These are phyloP conservation scores for Sprattus sprattus DNA, from an alignment of 2,113 vertebrate genomes.

Conservation along the genomic window DNA sequence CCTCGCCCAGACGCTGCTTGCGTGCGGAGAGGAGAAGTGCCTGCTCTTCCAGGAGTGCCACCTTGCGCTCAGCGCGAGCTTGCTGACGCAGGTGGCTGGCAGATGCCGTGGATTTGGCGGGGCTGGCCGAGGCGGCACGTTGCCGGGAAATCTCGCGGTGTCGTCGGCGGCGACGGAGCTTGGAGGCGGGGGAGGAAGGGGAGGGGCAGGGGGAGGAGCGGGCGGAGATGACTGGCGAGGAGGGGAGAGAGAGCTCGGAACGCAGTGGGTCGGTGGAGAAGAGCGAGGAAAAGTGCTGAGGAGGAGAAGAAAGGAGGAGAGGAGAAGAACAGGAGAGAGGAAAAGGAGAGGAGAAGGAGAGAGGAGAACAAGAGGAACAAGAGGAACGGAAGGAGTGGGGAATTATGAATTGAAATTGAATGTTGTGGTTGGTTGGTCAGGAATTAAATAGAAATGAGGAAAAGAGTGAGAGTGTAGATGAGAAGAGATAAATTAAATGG, in stretches of 20 bases:
- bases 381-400: constrained; percentile 49
- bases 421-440: too few species aligned
- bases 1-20: constrained; percentile 74
- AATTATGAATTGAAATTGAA: neutral
- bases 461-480: constrained; percentile 66
- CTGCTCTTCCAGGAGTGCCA: constrained; percentile 74
- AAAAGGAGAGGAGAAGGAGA: neutral
- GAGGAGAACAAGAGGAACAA: constrained; percentile 42
- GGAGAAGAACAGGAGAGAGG: neutral
- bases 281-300: constrained; percentile 61
- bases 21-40: constrained; percentile 76
- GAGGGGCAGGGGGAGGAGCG: neutral
- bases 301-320: constrained; percentile 59
- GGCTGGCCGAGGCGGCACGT: constrained; percentile 67
- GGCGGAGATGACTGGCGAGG: constrained; percentile 55
- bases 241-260: constrained; percentile 74
- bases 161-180: constrained; percentile 85
- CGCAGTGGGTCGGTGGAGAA: constrained; percentile 74
- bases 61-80: constrained; percentile 72
- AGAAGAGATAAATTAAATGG: neutral
- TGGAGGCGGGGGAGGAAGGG: constrained; percentile 67
- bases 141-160: constrained; percentile 66
- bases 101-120: constrained; percentile 50
- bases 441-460: constrained; percentile 81
- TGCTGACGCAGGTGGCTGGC: constrained; percentile 61